Conservation (phyloP, 2,113 vertebrate genomes). For the Callopanchax toddi region DNA sequence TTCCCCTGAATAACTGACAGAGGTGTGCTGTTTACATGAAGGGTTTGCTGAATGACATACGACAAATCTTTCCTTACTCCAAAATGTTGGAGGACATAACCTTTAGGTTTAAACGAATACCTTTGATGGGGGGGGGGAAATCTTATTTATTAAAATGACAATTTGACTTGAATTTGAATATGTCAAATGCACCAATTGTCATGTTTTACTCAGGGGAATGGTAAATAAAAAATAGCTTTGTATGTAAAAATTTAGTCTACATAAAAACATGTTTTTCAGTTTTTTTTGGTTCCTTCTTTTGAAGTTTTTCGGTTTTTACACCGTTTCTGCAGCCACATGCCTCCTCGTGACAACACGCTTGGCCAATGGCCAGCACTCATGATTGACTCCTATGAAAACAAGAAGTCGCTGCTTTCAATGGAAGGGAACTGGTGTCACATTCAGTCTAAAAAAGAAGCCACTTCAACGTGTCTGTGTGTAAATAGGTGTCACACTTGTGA, state of each 20-base stretch:
- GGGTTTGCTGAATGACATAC: slow-evolving; percentile 1
- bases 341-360: slow-evolving; percentile 36
- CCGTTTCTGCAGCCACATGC: slow-evolving; percentile 2
- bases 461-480: neutral
- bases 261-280: neutral
- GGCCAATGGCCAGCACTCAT: neutral
- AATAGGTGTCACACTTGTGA: slow-evolving; percentile 13
- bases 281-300: neutral
- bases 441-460: slow-evolving; percentile 44
- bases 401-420: slow-evolving; percentile 54
- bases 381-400: slow-evolving; percentile 31
- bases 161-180: too few relatives aligned
- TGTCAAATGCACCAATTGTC: too few relatives aligned
- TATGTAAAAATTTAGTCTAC: neutral
- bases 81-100: neutral
- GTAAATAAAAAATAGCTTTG: too few relatives aligned
- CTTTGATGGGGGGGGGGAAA: too few relatives aligned
- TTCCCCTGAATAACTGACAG: slow-evolving; percentile 27
- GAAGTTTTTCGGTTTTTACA: neutral
- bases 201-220: too few relatives aligned
- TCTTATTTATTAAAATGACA: too few relatives aligned
- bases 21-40: slow-evolving; percentile 29
- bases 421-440: slow-evolving; percentile 50
- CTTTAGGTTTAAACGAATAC: too few relatives aligned
- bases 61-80: neutral